phyloP scores from a whole-genome alignment of 35 echinoderm and acorn worm genomes.

The Lytechinus variegatus region DNA sequence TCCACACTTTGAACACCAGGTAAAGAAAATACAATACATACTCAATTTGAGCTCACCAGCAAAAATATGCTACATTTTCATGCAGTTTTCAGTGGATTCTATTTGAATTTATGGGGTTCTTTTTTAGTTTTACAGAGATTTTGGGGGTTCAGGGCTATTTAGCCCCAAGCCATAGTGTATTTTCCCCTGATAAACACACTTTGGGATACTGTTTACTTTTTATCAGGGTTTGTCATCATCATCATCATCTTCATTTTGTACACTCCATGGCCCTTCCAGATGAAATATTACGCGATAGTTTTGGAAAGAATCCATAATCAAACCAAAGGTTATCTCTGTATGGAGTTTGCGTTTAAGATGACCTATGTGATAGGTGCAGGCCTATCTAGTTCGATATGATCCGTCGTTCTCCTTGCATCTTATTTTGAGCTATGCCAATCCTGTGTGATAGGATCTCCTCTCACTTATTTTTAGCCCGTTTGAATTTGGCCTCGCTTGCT shows the following conservation, averaged over 20 bases:
- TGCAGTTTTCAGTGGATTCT: no score
- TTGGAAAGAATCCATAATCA: neutral
- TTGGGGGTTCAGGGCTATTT: no score
- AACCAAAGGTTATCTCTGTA: neutral
- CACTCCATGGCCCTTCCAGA: neutral
- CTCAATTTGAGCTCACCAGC: no score
- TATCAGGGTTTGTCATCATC: neutral
- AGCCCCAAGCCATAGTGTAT: no score
- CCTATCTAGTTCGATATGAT: neutral
- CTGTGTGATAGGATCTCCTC: conserved; percentile 16
- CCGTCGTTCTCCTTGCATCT: neutral
- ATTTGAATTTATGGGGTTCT: no score
- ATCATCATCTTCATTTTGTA: neutral
- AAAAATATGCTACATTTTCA: no score
- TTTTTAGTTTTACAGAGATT: no score
- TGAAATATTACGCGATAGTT: neutral
- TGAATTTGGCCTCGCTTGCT: neutral
- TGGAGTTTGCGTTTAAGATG: neutral
- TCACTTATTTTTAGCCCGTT: neutral
- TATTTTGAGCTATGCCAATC: neutral
- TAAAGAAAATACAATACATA: no score
- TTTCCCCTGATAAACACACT: no score
- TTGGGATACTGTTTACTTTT: neutral
- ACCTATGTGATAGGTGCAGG: neutral
- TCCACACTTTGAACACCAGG: no score